A percentile compares a stretch with the other conserved stretches of the same genome.
These are phyloP conservation scores for Melanitta fusca DNA, from an alignment of 2,797 vertebrate species.

Conservation along the genomic window DNA sequence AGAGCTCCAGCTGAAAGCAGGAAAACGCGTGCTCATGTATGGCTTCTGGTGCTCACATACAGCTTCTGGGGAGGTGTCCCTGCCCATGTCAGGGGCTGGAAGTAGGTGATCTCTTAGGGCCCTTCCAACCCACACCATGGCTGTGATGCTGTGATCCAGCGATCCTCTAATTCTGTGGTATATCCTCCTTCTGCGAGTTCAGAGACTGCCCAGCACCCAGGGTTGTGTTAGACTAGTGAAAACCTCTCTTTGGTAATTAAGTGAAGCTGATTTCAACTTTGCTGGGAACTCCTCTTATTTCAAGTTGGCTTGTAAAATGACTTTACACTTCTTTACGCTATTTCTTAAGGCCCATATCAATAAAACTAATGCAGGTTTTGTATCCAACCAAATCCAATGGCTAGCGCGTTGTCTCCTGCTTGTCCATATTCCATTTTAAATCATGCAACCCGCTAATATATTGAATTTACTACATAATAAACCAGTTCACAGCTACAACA, in stretches of 20 bases:
- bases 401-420: background rate
- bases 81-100: too few species aligned
- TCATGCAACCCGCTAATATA: background rate
- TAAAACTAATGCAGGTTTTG: background rate
- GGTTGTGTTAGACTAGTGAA: rapidly evolving
- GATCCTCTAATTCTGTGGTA: too few species aligned
- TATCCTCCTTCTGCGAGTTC: rapidly evolving
- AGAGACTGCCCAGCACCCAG: background rate
- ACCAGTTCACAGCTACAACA: background rate
- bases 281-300: background rate
- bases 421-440: background rate
- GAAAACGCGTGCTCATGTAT: rapidly evolving
- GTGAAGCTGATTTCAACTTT: background rate
- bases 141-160: too few species aligned
- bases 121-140: too few species aligned
- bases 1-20: background rate
- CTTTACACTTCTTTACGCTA: background rate
- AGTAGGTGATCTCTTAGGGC: too few species aligned
- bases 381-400: background rate
- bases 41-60: background rate
- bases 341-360: background rate
- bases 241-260: background rate
- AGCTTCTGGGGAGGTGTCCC: too few species aligned
- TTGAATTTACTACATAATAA: background rate
- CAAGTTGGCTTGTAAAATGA: background rate